phyloP scores from a whole-genome alignment of 2,797 vertebrate species.

The Fringilla coelebs region DNA sequence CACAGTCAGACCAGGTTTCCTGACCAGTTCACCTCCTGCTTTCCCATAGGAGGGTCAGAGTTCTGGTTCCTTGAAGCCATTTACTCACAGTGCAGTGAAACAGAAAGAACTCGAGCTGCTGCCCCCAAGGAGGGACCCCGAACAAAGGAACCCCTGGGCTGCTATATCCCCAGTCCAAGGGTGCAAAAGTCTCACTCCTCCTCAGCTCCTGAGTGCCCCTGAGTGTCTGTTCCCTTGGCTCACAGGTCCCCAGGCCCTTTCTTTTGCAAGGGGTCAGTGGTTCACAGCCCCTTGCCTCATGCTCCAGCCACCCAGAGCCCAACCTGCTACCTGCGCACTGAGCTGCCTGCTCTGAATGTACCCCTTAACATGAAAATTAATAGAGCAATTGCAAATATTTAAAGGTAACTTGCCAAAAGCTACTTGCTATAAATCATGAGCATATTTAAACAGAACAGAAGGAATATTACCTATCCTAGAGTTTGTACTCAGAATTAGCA shows the following conservation, averaged over 20 bases:
- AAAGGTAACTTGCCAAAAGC: background rate
- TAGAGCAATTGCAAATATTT: background rate
- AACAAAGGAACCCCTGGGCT: background rate
- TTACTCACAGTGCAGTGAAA: background rate
- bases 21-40: rapidly evolving
- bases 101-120: background rate
- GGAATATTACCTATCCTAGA: background rate
- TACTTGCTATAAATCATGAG: background rate
- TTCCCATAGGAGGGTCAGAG: background rate
- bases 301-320: background rate
- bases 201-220: background rate
- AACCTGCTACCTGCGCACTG: background rate
- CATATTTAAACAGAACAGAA: background rate
- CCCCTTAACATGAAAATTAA: background rate
- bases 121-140: background rate
- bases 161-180: background rate
- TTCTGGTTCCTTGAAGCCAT: background rate
- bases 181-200: rapidly evolving
- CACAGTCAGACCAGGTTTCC: background rate
- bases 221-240: rapidly evolving
- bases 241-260: background rate
- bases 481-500: background rate
- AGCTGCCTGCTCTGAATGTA: background rate
- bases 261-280: background rate
- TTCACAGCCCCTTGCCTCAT: background rate